These are phyloP conservation scores for Pseudococcus longispinus DNA, from an alignment of 2,888 invertebrate species.

Conservation along the genomic window DNA sequence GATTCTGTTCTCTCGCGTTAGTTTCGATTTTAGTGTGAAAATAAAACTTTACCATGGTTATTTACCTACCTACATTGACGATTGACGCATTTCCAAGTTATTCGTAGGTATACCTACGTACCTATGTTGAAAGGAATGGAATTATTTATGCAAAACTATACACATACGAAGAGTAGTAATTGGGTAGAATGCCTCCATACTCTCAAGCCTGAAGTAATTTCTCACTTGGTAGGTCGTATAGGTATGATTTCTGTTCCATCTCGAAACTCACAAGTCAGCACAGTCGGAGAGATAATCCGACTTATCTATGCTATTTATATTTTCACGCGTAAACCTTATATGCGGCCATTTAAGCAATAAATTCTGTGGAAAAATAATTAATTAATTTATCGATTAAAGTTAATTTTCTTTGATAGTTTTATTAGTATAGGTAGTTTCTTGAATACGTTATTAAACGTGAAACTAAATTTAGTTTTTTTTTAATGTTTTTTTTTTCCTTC, in stretches of 20 bases:
- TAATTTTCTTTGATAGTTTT: conserved; percentile 16
- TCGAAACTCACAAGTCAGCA: neutral
- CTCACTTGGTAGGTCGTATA: neutral
- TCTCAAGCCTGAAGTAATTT: neutral
- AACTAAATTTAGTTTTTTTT: conserved; percentile 30
- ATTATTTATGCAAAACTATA: neutral
- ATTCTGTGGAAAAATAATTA: neutral
- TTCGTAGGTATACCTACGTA: neutral
- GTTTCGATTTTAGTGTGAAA: neutral
- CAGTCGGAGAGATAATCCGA: neutral
- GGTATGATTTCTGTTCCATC: neutral
- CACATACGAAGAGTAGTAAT: neutral
- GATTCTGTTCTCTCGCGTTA: neutral
- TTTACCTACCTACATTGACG: neutral
- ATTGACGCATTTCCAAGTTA: neutral
- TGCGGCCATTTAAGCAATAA: neutral
- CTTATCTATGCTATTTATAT: neutral
- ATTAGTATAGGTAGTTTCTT: neutral
- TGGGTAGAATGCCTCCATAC: neutral
- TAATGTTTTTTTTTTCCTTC: conserved; percentile 8
- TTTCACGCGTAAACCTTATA: neutral
- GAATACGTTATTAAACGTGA: conserved; percentile 15
- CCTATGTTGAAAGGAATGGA: neutral
- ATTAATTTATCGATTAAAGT: conserved; percentile 4
- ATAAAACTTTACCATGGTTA: neutral